phyloP scores from a whole-genome alignment of 2,888 invertebrate species.

The Choristoneura rosaceana region DNA sequence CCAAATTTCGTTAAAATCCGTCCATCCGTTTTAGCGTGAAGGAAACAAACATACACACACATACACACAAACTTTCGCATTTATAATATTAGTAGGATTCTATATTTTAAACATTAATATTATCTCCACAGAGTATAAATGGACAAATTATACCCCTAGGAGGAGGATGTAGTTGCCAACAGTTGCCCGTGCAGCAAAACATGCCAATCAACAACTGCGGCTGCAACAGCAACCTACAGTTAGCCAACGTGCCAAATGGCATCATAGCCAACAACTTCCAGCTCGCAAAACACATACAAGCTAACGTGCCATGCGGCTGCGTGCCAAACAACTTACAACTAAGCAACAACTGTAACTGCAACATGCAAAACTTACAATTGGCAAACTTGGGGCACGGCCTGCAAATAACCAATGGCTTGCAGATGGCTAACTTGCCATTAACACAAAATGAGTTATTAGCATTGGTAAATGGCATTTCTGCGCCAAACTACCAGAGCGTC shows the following conservation, averaged over 20 bases:
- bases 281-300: conserved; percentile 12
- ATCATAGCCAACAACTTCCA: conserved; percentile 28
- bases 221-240: conserved; percentile 16
- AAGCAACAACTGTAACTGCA: not conserved
- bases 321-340: conserved; percentile 27
- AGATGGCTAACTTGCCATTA: conserved; percentile 19
- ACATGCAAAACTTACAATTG: conserved; percentile 25
- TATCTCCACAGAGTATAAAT: conserved; percentile 51
- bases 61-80: too few species aligned
- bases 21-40: too few species aligned
- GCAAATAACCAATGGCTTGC: conserved; percentile 21
- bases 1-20: too few species aligned
- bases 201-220: conserved; percentile 44
- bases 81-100: too few species aligned
- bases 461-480: conserved; percentile 11
- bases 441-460: conserved; percentile 31
- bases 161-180: conserved; percentile 44
- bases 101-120: not conserved
- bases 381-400: conserved; percentile 18
- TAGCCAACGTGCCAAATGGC: conserved; percentile 30
- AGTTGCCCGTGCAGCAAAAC: conserved; percentile 44
- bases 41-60: too few species aligned
- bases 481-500: conserved; percentile 22
- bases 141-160: conserved; percentile 48
- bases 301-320: conserved; percentile 22